Base-by-base conservation (phyloP, 2,113 vertebrate species). In the Tragelaphus scriptus region DNA sequence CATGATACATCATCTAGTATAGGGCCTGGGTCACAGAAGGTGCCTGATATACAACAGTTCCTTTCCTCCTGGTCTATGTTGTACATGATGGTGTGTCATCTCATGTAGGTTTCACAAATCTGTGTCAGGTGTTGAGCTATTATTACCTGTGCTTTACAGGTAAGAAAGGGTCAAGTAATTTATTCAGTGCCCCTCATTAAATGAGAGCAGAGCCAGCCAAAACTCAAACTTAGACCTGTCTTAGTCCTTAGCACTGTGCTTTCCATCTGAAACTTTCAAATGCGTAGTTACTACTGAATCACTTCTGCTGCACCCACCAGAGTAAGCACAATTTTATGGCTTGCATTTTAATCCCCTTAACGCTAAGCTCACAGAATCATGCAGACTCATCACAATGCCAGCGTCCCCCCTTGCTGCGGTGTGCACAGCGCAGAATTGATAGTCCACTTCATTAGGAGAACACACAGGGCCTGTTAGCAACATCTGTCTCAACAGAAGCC, bases 381-480 rank as follows among this genome's bases (percentile, higher is more conserved):
- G 97, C 7, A 1, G 89, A 97, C 89, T 88, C 96, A 93, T 98
- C 98, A 96, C 88, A 90, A 91, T n/a, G 82, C 80, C 23, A 53
- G 82, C 2, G 0, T 49, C 85, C 90, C 86, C 87, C 80, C 98
- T 97, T 92, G 82, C 91, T 68, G 81, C 95, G 47, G 44, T 47
- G 59, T 94, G 55, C 91, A 91, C 56, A 93, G 96, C 88, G 58
- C 90, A 86, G 94, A 96, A 97, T 95, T 95, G 91, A 97, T 86
- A 93, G 97, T 95, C 97, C 87, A 97, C 96, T 98, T 98, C 94
- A 95, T 98, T 91, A 96, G 89, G 68, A 97, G 96, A 75, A 96
- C 61, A 98, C 97, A 95, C 59, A 86, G 81, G 95, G 96, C 51
- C 82, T 98, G 88, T 97, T 95, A 97, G 88, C 90, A 98, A 95